Base-by-base conservation (phyloP, 2,888 invertebrate species). In the Dasypolia templi region DNA sequence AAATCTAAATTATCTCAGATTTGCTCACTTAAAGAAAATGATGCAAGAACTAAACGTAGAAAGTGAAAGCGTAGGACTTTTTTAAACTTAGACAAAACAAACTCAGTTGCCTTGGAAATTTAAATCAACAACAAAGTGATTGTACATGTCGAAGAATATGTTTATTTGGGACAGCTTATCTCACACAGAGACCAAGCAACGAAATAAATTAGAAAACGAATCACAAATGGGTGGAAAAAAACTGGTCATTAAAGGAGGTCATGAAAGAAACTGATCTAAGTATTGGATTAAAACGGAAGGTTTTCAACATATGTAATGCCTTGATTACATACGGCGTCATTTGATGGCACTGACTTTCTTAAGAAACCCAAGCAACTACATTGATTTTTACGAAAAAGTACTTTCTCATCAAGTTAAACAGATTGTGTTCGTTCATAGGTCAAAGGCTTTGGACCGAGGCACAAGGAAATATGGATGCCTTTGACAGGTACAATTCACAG, bases 381-480 rank as follows among this genome's bases (percentile, higher is more conserved):
- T 2, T 22, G 53, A 6, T 14, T 29, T 14, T 9, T 39, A n/a
- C 7, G 4, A 29, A 14, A n/a, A 63, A 12, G 44, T 26, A 26
- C 53, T 44, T 6, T 67, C n/a, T n/a, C n/a, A 7, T 66, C n/a
- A n/a, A 39, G 12, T 69, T 44, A 29, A 44, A 35, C 22, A n/a
- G 17, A 35, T 17, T 19, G 22, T 19, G 1, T 58, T 53, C 29
- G 1, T 39, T 26, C 6, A 2, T 51, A 81, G 96, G 94, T 93
- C 2, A 90, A 90, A 77, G 96, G 96, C 0, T 96, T 95, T 69
- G 96, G 96, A 17, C 96, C 96, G 6, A 90, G 91, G 32, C 91
- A 92, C 77, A 94, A 94, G 75, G 93, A 95, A 85, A 92, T 96
- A 80, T 96, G 96, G 95, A 94, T 94, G 95, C 96, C 96, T 2